Base-by-base conservation (phyloP, 2,113 vertebrate species). In the Hassar affinis region DNA sequence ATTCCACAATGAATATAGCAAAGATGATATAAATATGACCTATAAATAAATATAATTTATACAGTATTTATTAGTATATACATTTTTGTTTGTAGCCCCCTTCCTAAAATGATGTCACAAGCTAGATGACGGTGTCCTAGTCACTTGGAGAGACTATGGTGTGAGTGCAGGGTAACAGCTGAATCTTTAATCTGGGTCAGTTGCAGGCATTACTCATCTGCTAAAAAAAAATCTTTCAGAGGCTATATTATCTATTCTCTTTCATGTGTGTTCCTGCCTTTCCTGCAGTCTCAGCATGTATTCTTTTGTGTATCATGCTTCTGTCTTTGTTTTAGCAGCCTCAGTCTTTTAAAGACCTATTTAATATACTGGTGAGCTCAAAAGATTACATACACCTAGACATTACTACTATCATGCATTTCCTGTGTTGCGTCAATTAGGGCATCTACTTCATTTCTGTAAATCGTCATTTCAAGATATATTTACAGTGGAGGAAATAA, bases 131-230 rank as follows among this genome's bases (percentile, higher is more conserved):
- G n/a, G n/a, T n/a, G n/a, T n/a, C n/a, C n/a, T n/a, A n/a, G n/a
- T n/a, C n/a, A n/a, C n/a, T n/a, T n/a, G n/a, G n/a, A n/a, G n/a
- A n/a, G n/a, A n/a, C n/a, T n/a, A n/a, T 42, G 38, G 38, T 42
- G 38, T 42, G 38, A 42, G 6, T 42, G 38, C 38, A 42, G 38
- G 38, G 38, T 25, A 42, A 25, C 0, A 14, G 38, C 6, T 71
- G 38, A 45, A n/a, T 45, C 35, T 45, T 71, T 71, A 14, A 71
- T 71, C 68, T 71, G 68, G 68, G 68, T 71, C 68, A 71, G 35
- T 69, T 42, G 38, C 66, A 42, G 66, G 0, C 66, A 66, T 35
- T 66, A 47, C 9, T 47, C n/a, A n/a, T n/a, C n/a, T n/a, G n/a
- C n/a, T n/a, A 12, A 25, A 42, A 18, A 9, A 38, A 18, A 35